Conservation (phyloP, 2,113 vertebrate genomes). For the Rhinoderma darwinii region DNA sequence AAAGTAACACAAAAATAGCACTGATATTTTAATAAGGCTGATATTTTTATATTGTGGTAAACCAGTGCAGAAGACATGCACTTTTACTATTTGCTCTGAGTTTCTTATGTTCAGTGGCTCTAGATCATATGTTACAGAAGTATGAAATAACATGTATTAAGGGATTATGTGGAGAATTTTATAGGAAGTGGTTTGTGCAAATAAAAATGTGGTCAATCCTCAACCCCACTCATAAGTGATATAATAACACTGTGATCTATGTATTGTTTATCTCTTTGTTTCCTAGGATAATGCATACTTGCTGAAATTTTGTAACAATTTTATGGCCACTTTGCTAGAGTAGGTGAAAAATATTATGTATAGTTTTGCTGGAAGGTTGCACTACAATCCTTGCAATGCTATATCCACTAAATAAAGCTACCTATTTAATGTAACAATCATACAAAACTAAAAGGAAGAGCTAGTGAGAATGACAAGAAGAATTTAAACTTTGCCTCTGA, state of each 20-base stretch:
- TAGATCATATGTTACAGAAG: constrained; percentile 21
- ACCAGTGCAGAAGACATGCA: constrained; percentile 19
- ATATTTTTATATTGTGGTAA: constrained; percentile 41
- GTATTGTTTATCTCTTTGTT: constrained; percentile 36
- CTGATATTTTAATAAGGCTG: constrained; percentile 19
- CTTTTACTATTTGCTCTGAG: constrained; percentile 21
- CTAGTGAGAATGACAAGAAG: background rate
- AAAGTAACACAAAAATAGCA: background rate
- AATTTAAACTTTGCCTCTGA: background rate
- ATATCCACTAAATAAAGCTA: background rate
- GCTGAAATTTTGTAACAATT: background rate
- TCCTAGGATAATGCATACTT: constrained; percentile 33
- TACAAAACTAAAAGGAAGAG: background rate
- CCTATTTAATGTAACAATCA: background rate
- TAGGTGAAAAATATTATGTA: background rate
- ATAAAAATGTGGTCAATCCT: constrained; percentile 39
- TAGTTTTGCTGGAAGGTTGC: background rate
- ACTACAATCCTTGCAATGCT: background rate
- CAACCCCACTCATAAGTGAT: constrained; percentile 17
- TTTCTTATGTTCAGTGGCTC: constrained; percentile 13
- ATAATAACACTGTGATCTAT: constrained; percentile 26
- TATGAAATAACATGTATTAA: constrained; percentile 46
- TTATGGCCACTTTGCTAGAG: background rate
- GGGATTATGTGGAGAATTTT: constrained; percentile 44
- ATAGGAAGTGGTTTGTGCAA: constrained; percentile 41